Conservation (phyloP, 2,797 vertebrate species). For the Pseudopleuronectes americanus region DNA sequence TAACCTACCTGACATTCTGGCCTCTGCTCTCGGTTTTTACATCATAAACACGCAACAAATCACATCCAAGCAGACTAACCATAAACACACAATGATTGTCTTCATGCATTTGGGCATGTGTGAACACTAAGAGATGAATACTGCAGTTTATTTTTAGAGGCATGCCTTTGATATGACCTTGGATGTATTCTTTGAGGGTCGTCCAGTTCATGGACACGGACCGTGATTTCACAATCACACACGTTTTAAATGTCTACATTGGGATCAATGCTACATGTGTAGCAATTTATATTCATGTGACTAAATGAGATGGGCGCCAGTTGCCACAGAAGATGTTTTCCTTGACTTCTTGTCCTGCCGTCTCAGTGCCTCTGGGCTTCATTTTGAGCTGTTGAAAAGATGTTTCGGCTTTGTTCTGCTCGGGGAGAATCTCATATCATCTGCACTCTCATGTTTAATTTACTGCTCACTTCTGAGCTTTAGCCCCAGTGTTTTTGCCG, state of each 20-base stretch:
- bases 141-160: background rate
- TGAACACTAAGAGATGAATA: conserved; percentile 6
- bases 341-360: conserved; percentile 41
- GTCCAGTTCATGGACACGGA: background rate
- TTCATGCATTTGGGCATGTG: conserved; percentile 13
- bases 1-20: conserved; percentile 76
- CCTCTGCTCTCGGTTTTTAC: conserved; percentile 60
- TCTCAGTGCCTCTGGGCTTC: conserved; percentile 41
- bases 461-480: conserved; percentile 57
- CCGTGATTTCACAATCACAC: background rate
- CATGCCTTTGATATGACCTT: background rate
- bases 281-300: conserved; percentile 32
- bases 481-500: conserved; percentile 16
- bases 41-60: conserved; percentile 56
- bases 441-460: conserved; percentile 71
- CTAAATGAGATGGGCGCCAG: conserved; percentile 43
- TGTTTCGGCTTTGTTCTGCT: conserved; percentile 53
- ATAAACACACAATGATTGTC: background rate
- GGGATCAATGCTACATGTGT: conserved; percentile 13
- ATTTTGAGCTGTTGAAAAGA: conserved; percentile 34
- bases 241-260: background rate
- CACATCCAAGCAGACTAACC: conserved; percentile 36
- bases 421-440: conserved; percentile 52
- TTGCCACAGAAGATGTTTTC: conserved; percentile 35
- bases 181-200: background rate